A percentile compares a stretch with the other conserved stretches of the same genome.
Evolutionary conservation across 1,140 invertebrate species (phyloP).

Genomic region (Liolophura sinensis): DNA sequence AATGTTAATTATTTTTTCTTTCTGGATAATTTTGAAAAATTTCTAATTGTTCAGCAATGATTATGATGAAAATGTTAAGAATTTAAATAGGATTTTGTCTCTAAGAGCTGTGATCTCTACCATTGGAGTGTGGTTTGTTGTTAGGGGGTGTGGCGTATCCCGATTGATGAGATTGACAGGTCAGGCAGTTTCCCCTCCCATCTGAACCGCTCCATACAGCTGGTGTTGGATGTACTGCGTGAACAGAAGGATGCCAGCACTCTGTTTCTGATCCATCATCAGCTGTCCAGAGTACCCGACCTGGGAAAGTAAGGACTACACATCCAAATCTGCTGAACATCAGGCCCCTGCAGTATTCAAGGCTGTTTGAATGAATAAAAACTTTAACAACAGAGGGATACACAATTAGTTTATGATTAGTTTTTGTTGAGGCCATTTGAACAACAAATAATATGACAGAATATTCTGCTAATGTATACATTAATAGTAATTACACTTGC

Average conservation of each 20-base stretch:
- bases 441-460: too few species aligned
- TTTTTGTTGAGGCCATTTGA: slow-evolving; percentile 29
- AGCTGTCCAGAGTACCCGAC: slow-evolving; percentile 80
- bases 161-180: slow-evolving; percentile 85
- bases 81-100: not conserved
- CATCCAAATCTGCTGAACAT: not conserved
- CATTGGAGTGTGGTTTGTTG: slow-evolving; percentile 13
- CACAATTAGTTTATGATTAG: not conserved
- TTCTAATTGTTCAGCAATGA: too few species aligned
- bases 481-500: not conserved
- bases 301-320: slow-evolving; percentile 66
- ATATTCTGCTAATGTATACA: slow-evolving; percentile 2
- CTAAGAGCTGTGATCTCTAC: not conserved
- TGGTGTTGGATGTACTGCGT: slow-evolving; percentile 80
- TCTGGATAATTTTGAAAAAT: too few species aligned
- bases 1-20: too few species aligned
- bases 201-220: slow-evolving; percentile 80
- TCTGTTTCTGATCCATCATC: slow-evolving; percentile 78
- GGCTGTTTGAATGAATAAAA: not conserved
- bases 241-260: slow-evolving; percentile 78
- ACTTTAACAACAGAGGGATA: not conserved
- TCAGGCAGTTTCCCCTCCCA: slow-evolving; percentile 89
- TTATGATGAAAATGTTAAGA: too few species aligned
- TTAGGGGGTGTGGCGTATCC: slow-evolving; percentile 89
- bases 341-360: not conserved